phyloP scores from a whole-genome alignment of 2,113 vertebrate genomes.

The Pachycephala philippinensis region DNA sequence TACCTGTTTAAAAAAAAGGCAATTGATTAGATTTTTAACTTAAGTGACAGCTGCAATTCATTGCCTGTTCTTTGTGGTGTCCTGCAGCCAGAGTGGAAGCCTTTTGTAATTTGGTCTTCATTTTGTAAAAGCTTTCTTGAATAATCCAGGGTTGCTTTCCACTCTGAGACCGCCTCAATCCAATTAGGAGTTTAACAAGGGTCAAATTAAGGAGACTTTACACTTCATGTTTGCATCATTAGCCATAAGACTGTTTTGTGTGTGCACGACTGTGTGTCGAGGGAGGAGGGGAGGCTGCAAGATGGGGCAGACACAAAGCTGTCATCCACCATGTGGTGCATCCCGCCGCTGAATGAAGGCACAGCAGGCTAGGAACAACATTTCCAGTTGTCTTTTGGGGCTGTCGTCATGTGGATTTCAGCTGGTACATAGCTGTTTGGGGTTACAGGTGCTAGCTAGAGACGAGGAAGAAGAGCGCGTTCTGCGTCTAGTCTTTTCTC shows the following conservation, averaged over 20 bases:
- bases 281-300: constrained; percentile 54
- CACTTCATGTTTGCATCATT: constrained; percentile 84
- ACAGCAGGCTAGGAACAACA: constrained; percentile 77
- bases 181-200: constrained; percentile 94
- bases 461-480: constrained; percentile 28
- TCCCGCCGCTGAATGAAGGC: constrained; percentile 69
- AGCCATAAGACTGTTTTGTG: constrained; percentile 71
- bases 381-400: constrained; percentile 75
- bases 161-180: constrained; percentile 81
- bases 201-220: constrained; percentile 90
- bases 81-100: constrained; percentile 72
- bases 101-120: constrained; percentile 76
- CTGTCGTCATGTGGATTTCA: constrained; percentile 70
- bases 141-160: constrained; percentile 80
- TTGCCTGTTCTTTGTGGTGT: constrained; percentile 72
- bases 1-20: constrained; percentile 76
- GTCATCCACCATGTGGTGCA: constrained; percentile 70
- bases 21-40: constrained; percentile 80
- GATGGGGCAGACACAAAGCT: constrained; percentile 68
- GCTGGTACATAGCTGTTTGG: constrained; percentile 70
- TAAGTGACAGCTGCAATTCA: constrained; percentile 80
- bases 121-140: constrained; percentile 78
- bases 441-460: constrained; percentile 81
- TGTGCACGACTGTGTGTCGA: constrained; percentile 59
- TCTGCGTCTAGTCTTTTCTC: constrained; percentile 40